Conservation (phyloP, 2,888 invertebrate species). For the Alsophila aescularia region DNA sequence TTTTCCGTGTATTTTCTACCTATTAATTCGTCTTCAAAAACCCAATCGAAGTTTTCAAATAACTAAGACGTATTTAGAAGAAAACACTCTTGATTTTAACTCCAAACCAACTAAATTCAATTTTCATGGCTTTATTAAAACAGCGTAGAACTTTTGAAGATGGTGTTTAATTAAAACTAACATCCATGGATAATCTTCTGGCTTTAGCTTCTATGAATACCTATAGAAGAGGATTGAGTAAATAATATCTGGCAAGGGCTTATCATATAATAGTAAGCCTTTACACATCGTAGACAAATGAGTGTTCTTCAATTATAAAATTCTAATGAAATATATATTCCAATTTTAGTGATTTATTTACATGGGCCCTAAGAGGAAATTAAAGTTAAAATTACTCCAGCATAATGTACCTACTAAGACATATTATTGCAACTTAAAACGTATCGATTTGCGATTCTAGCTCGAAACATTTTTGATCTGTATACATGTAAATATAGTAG, state of each 20-base stretch:
- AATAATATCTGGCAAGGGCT: neutral
- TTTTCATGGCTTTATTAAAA: constrained; percentile 13
- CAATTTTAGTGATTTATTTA: too few species aligned
- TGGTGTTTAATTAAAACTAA: constrained; percentile 17
- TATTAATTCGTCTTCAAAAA: neutral
- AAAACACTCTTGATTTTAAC: constrained; percentile 12
- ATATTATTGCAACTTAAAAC: too few species aligned
- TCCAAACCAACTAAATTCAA: constrained; percentile 10
- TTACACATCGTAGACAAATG: too few species aligned
- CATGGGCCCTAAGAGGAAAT: too few species aligned
- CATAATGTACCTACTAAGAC: too few species aligned
- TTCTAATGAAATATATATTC: too few species aligned
- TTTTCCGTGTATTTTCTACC: neutral
- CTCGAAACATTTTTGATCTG: too few species aligned
- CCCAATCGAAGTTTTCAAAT: constrained; percentile 9
- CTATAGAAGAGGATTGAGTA: neutral
- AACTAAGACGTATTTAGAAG: constrained; percentile 5
- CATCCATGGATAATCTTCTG: constrained; percentile 4
- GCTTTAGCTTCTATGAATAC: neutral
- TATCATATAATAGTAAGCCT: neutral
- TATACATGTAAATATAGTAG: too few species aligned
- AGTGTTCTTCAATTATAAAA: too few species aligned
- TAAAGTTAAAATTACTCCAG: too few species aligned
- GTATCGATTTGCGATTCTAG: too few species aligned
- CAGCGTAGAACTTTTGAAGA: constrained; percentile 7